Percentiles rank a stretch among this genome's conserved stretches.
These are phyloP conservation scores for Tretioscincus oriximinensis DNA, from an alignment of 2,113 vertebrate species.

Conservation along the genomic window DNA sequence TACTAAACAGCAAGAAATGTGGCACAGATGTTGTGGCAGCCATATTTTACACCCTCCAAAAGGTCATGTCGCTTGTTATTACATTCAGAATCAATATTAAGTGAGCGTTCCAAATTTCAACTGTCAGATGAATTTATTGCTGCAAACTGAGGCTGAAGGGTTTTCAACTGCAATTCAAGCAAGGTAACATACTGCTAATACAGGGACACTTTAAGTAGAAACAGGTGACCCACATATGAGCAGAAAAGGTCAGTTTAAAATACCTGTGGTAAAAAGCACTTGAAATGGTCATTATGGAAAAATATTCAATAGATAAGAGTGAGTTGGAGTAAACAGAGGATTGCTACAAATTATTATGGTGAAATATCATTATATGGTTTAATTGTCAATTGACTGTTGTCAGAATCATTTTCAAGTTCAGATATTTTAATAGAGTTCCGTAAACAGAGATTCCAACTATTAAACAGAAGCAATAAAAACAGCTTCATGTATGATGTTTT, in stretches of 20 bases:
- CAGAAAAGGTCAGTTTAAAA: constrained; percentile 54
- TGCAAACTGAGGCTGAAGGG: constrained; percentile 78
- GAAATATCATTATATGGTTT: neutral
- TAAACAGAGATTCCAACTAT: neutral
- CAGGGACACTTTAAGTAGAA: constrained; percentile 65
- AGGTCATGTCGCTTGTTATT: constrained; percentile 85
- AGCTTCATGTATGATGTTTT: neutral
- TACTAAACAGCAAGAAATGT: constrained; percentile 84
- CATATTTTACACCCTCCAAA: constrained; percentile 85
- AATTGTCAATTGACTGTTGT: neutral
- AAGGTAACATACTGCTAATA: constrained; percentile 80
- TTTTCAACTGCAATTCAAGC: constrained; percentile 77
- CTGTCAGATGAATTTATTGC: constrained; percentile 84
- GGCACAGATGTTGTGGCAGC: constrained; percentile 84
- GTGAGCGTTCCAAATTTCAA: constrained; percentile 83
- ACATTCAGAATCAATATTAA: constrained; percentile 87
- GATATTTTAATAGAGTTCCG: neutral
- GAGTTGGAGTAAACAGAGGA: neutral
- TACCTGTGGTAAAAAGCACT: constrained; percentile 28
- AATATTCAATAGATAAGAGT: neutral
- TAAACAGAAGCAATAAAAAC: neutral
- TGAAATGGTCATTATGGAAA: constrained; percentile 15
- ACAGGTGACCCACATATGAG: constrained; percentile 71
- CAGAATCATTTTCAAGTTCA: neutral
- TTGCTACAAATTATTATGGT: neutral